These are phyloP conservation scores for Metopolophium dirhodum DNA, from an alignment of 1,140 invertebrate species.

Conservation along the genomic window DNA sequence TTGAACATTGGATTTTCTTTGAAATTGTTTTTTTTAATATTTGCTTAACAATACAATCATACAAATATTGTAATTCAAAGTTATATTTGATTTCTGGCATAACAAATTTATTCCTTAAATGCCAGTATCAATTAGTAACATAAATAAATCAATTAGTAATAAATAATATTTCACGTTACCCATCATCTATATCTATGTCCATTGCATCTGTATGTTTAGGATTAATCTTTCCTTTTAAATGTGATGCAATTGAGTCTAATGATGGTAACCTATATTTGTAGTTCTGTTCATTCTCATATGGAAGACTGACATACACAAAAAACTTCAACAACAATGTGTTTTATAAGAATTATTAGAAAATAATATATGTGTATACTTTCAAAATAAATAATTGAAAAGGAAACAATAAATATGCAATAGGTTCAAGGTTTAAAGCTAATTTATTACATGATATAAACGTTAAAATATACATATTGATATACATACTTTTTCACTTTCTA, in stretches of 20 bases:
- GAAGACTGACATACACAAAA: slow-evolving; percentile 23
- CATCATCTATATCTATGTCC: neutral
- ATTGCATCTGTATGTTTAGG: neutral
- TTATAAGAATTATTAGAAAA: neutral
- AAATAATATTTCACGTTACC: neutral
- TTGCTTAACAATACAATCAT: slow-evolving; percentile 28
- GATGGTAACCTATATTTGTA: neutral
- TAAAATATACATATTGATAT: neutral
- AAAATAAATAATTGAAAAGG: neutral
- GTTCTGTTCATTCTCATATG: slow-evolving; percentile 2
- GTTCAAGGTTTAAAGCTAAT: neutral
- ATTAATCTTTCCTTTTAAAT: neutral
- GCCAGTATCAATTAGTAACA: neutral
- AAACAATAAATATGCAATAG: neutral
- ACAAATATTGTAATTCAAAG: neutral
- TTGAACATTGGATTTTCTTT: no score
- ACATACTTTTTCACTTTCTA: neutral
- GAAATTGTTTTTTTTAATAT: no score
- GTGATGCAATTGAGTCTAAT: neutral
- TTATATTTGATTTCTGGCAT: slow-evolving; percentile 3
- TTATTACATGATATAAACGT: no score
- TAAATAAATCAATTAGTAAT: neutral
- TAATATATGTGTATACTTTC: neutral
- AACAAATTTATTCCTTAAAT: neutral
- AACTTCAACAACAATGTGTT: neutral